phyloP scores from a whole-genome alignment of 2,113 vertebrate genomes.

The Epinephelus cyanopodus region DNA sequence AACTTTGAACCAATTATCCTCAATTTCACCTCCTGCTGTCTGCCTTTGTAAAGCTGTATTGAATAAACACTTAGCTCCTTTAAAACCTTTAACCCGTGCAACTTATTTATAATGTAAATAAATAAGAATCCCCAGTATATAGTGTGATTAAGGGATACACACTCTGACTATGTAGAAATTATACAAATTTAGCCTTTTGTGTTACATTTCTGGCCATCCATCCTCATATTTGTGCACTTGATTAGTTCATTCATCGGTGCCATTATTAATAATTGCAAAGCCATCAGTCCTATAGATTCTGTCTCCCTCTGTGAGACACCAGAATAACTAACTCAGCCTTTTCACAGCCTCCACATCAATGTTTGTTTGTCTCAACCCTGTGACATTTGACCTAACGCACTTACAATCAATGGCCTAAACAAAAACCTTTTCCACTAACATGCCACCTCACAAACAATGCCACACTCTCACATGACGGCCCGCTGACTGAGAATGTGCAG shows the following conservation, averaged over 20 bases:
- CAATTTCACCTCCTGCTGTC: neutral
- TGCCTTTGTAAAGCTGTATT: neutral
- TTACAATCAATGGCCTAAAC: slow-evolving; percentile 41
- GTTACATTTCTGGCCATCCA: neutral
- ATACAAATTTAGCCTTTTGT: neutral
- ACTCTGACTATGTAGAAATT: neutral
- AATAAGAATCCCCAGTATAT: neutral
- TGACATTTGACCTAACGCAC: slow-evolving; percentile 62
- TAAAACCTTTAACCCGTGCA: neutral
- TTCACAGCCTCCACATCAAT: slow-evolving; percentile 12
- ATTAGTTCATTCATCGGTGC: neutral
- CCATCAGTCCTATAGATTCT: neutral
- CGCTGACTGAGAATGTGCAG: slow-evolving; percentile 65
- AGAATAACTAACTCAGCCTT: slow-evolving; percentile 65
- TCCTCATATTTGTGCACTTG: neutral
- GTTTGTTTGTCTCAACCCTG: slow-evolving; percentile 52
- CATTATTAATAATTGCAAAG: neutral
- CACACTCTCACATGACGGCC: slow-evolving; percentile 40
- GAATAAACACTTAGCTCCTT: neutral
- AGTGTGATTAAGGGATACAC: neutral
- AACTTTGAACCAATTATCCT: neutral
- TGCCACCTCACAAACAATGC: slow-evolving; percentile 39
- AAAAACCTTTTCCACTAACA: slow-evolving; percentile 47
- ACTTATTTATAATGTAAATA: neutral
- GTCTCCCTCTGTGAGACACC: slow-evolving; percentile 12